phyloP scores from a whole-genome alignment of 2,113 vertebrate species.

The Speoplatyrhinus poulsoni region DNA sequence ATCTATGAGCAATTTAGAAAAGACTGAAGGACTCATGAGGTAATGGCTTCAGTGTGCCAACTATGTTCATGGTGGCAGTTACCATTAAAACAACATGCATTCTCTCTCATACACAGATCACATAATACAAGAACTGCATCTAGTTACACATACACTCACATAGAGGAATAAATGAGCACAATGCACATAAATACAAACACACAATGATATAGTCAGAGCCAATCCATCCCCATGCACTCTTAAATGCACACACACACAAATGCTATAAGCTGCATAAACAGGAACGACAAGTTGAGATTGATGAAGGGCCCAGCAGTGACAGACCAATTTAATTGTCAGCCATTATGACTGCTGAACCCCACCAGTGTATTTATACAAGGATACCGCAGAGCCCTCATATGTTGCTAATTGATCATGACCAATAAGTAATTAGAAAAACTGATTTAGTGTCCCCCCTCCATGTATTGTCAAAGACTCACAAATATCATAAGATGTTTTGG shows the following conservation, averaged over 20 bases:
- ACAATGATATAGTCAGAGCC: slow-evolving; percentile 19
- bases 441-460: slow-evolving; percentile 53
- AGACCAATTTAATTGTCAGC: slow-evolving; percentile 97
- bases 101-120: slow-evolving; percentile 9
- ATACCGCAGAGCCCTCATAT: slow-evolving; percentile 82
- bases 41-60: slow-evolving; percentile 61
- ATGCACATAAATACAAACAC: slow-evolving; percentile 21
- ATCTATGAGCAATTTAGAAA: slow-evolving; percentile 64
- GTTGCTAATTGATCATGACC: slow-evolving; percentile 93
- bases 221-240: slow-evolving; percentile 31
- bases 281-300: slow-evolving; percentile 99
- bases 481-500: not conserved
- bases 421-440: slow-evolving; percentile 83
- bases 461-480: slow-evolving; percentile 47
- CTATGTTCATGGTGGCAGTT: slow-evolving; percentile 50
- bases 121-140: not conserved
- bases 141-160: slow-evolving; percentile 33
- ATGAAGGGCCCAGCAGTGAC: slow-evolving; percentile 91
- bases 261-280: slow-evolving; percentile 94
- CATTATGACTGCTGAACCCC: slow-evolving; percentile 91
- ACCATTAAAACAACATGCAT: slow-evolving; percentile 78
- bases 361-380: slow-evolving; percentile 88
- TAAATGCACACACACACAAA: slow-evolving; percentile 55
- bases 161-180: slow-evolving; percentile 10
- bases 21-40: slow-evolving; percentile 70